Evolutionary conservation across 2,113 vertebrate species (phyloP).

Genomic region (Eurystomus gularis): DNA sequence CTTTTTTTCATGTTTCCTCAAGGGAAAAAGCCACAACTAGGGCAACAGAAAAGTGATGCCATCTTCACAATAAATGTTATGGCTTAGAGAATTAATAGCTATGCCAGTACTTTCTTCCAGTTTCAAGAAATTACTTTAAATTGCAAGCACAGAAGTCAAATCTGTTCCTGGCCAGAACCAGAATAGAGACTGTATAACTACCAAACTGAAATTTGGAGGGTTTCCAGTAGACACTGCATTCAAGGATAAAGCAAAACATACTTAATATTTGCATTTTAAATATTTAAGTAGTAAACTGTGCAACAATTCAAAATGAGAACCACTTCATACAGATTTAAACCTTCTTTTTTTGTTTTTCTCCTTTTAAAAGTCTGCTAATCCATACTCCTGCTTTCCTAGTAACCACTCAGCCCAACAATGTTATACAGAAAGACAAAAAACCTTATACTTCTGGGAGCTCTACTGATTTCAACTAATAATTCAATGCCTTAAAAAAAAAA

Average conservation of each 20-base stretch:
- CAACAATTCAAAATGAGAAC: neutral
- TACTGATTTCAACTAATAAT: neutral
- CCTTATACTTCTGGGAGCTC: neutral
- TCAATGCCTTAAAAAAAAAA: neutral
- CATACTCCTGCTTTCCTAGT: neutral
- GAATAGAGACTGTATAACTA: neutral
- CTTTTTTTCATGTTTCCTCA: neutral
- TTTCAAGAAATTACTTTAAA: constrained; percentile 3
- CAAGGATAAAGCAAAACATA: neutral
- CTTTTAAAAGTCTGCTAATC: neutral
- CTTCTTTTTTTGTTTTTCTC: too few relatives aligned
- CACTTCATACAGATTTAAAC: neutral
- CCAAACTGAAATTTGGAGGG: neutral
- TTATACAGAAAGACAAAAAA: neutral
- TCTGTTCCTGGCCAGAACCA: neutral
- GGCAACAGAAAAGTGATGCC: neutral
- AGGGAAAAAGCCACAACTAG: neutral
- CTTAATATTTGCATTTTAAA: neutral
- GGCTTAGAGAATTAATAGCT: neutral
- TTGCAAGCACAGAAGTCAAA: neutral
- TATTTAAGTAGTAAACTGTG: neutral
- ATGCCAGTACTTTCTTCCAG: neutral
- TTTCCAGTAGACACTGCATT: neutral
- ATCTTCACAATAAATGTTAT: neutral
- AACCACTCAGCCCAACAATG: neutral